Conservation (phyloP, 2,888 invertebrate genomes). For the Drosophila glabriapex region DNA sequence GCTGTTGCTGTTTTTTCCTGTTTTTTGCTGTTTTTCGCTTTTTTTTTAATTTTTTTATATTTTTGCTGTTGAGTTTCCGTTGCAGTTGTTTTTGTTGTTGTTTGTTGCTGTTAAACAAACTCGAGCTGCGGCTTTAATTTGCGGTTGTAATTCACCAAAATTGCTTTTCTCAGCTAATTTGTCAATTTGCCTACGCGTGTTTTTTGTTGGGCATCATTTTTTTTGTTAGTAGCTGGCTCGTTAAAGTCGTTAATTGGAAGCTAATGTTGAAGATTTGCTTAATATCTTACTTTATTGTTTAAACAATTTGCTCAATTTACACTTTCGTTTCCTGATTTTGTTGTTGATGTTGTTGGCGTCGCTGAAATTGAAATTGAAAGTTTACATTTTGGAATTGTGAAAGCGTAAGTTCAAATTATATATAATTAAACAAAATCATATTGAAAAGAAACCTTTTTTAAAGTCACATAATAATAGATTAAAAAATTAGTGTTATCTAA, state of each 20-base stretch:
- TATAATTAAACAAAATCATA: neutral
- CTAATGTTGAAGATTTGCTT: conserved; percentile 39
- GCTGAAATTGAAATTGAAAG: conserved; percentile 34
- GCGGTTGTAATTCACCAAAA: conserved; percentile 66
- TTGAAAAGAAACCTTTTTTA: neutral
- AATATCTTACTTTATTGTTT: conserved; percentile 70
- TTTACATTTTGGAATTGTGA: conserved; percentile 30
- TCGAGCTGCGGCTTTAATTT: conserved; percentile 26
- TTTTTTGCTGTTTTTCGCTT: conserved; percentile 6
- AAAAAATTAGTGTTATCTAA: neutral
- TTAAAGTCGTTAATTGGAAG: conserved; percentile 69
- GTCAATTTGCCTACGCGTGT: conserved; percentile 71
- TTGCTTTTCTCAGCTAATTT: conserved; percentile 66
- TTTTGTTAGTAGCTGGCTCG: conserved; percentile 44
- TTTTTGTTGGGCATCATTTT: conserved; percentile 16
- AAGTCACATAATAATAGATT: neutral
- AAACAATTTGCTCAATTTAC: conserved; percentile 40
- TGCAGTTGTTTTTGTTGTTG: conserved; percentile 36
- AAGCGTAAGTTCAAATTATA: conserved; percentile 16
- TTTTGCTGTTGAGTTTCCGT: conserved; percentile 33
- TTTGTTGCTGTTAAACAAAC: conserved; percentile 25
- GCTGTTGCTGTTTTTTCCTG: conserved; percentile 6
- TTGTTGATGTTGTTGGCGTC: neutral
- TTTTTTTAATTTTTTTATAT: conserved; percentile 18
- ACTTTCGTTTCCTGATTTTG: conserved; percentile 17